phyloP scores from a whole-genome alignment of 2,888 invertebrate genomes.

The Sipha maydis region DNA sequence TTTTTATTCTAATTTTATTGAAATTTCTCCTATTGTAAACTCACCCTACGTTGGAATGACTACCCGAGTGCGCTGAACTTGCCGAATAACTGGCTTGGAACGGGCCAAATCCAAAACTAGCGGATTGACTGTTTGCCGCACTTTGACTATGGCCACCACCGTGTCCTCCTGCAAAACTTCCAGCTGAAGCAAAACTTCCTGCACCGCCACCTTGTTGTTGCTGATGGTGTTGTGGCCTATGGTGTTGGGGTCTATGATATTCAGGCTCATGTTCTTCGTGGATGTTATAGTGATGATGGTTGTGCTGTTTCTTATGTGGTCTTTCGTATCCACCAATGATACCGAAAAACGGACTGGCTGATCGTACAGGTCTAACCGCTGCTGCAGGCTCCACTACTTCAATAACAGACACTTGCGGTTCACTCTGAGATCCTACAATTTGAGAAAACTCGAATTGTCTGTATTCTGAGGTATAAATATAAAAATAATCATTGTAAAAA shows the following conservation, averaged over 20 bases:
- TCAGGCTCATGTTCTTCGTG: not conserved
- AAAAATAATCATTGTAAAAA: not conserved
- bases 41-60: conserved; percentile 25
- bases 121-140: conserved; percentile 54
- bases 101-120: conserved; percentile 59
- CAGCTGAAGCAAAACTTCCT: conserved; percentile 60
- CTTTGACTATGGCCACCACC: conserved; percentile 56
- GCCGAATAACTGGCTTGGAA: conserved; percentile 61
- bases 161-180: conserved; percentile 49
- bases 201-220: conserved; percentile 9
- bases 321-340: conserved; percentile 9
- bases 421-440: not conserved
- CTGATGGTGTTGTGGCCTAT: conserved; percentile 21
- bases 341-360: conserved; percentile 45
- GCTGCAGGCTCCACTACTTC: conserved; percentile 13
- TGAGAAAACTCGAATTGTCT: not conserved
- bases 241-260: not conserved
- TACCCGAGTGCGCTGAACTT: conserved; percentile 54
- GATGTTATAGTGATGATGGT: conserved; percentile 11
- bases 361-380: conserved; percentile 5
- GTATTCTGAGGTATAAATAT: conserved; percentile 1
- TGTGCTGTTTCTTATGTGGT: conserved; percentile 6
- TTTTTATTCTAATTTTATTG: conserved; percentile 70
- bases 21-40: not conserved
- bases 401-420: not conserved